phyloP scores from a whole-genome alignment of 2,113 vertebrate genomes.

The Cebidichthys violaceus region DNA sequence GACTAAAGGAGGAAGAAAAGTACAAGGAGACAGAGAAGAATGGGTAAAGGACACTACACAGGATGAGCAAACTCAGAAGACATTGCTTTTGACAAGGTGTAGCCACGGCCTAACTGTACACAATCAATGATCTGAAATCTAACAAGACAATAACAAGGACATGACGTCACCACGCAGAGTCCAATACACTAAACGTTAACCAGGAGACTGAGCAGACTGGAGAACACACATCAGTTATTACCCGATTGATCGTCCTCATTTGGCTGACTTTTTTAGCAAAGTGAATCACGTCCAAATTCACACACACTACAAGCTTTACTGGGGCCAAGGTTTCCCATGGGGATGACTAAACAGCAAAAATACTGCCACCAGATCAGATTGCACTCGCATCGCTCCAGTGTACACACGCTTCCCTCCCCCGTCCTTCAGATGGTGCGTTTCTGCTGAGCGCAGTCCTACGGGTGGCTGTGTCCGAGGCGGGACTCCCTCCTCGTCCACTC shows the following conservation, averaged over 20 bases:
- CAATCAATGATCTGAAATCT: background rate
- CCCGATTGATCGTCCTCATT: constrained; percentile 24
- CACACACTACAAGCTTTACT: constrained; percentile 20
- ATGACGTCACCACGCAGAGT: background rate
- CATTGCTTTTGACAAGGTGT: background rate
- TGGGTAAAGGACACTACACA: background rate
- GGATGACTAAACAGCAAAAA: constrained; percentile 46
- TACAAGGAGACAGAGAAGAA: background rate
- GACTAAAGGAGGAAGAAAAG: background rate
- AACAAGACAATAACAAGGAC: constrained; percentile 1
- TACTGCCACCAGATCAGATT: constrained; percentile 52
- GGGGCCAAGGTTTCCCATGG: constrained; percentile 41
- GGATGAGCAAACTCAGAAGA: background rate
- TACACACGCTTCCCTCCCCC: constrained; percentile 32
- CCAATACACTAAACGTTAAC: background rate
- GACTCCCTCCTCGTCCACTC: constrained; percentile 22
- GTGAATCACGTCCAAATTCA: constrained; percentile 29
- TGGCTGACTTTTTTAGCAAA: constrained; percentile 52
- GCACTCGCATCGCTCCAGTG: constrained; percentile 40
- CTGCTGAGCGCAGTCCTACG: constrained; percentile 44
- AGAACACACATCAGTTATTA: constrained; percentile 21
- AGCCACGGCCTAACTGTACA: background rate
- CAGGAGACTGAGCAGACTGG: constrained; percentile 19
- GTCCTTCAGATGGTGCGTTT: constrained; percentile 44
- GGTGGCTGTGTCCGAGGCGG: constrained; percentile 22